A percentile compares a stretch with the other conserved stretches of the same genome.
phyloP scores from a whole-genome alignment of 2,113 vertebrate species.

The Pangasianodon hypophthalmus region DNA sequence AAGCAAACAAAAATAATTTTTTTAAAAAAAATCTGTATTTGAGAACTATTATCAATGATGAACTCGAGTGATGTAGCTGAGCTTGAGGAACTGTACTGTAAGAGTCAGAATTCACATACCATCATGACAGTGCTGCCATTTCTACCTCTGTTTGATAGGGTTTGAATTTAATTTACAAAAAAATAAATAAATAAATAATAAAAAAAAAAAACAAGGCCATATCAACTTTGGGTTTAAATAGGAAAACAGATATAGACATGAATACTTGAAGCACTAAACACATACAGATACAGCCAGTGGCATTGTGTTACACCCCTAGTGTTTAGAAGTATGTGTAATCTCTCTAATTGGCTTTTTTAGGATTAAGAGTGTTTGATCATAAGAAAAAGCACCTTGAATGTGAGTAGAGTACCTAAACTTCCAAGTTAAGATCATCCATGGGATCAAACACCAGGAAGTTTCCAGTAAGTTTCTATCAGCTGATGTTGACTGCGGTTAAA shows the following conservation, averaged over 20 bases:
- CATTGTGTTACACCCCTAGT: background rate
- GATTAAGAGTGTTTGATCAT: no score
- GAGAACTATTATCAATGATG: background rate
- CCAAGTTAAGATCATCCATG: background rate
- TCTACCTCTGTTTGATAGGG: background rate
- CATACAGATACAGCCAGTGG: background rate
- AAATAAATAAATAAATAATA: no score
- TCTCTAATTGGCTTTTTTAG: background rate
- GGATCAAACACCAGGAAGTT: background rate
- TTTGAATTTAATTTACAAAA: background rate
- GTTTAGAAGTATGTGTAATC: background rate
- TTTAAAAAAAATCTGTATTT: background rate
- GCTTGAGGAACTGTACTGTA: background rate
- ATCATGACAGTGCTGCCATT: background rate
- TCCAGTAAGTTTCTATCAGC: slow-evolving; percentile 35
- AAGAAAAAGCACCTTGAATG: background rate
- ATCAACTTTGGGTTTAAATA: background rate
- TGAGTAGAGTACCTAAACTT: background rate
- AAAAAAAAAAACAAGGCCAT: background rate
- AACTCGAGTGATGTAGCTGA: background rate
- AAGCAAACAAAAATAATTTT: background rate
- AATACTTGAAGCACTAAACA: background rate
- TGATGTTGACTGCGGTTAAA: slow-evolving; percentile 28
- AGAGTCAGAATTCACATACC: background rate
- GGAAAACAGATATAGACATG: background rate